Evolutionary conservation across 2,797 vertebrate genomes (phyloP).

Genomic region (Pelobates cultripes): DNA sequence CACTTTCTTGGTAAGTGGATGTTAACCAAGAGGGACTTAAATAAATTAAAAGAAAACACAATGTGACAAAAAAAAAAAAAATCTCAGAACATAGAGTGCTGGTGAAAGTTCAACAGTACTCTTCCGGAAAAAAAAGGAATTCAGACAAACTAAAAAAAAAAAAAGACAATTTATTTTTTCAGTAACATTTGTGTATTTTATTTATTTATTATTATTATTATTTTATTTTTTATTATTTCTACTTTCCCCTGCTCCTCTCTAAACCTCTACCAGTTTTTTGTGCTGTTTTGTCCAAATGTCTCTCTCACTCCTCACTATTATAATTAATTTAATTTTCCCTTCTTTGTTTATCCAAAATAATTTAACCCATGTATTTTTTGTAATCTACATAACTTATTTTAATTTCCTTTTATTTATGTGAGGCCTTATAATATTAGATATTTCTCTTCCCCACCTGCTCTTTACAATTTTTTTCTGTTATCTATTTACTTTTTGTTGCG

Average conservation of each 20-base stretch:
- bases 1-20: constrained; percentile 99
- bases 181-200: constrained; percentile 76
- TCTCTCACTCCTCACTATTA: constrained; percentile 67
- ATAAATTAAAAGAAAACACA: constrained; percentile 75
- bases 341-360: constrained; percentile 41
- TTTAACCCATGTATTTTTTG: constrained; percentile 33
- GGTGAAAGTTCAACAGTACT: constrained; percentile 97
- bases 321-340: constrained; percentile 50
- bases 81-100: constrained; percentile 84
- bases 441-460: constrained; percentile 72
- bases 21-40: constrained; percentile 99
- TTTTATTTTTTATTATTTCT: constrained; percentile 42
- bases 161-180: constrained; percentile 85
- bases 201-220: constrained; percentile 29
- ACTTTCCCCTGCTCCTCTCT: constrained; percentile 54
- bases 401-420: constrained; percentile 67
- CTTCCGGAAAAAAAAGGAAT: constrained; percentile 91
- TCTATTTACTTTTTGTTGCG: constrained; percentile 80
- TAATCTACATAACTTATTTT: constrained; percentile 62
- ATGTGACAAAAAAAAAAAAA: constrained; percentile 68
- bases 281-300: constrained; percentile 91
- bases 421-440: constrained; percentile 59
- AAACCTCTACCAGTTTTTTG: constrained; percentile 85
- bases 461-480: constrained; percentile 75
- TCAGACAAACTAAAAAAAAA: constrained; percentile 76